Conservation (phyloP, 2,888 invertebrate species). For the Dione vanillae region DNA sequence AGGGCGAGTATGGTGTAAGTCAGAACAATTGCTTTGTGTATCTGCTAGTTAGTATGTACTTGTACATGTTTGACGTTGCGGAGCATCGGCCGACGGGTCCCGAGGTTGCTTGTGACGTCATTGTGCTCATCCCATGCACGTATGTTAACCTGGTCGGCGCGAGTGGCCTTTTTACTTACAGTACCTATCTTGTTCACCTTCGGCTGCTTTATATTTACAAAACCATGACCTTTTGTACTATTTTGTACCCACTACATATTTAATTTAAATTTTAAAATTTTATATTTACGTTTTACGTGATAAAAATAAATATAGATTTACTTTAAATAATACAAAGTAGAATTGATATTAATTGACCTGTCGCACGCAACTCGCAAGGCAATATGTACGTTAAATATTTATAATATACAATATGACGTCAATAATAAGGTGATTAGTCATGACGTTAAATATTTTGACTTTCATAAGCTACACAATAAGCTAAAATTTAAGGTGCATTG, state of each 20-base stretch:
- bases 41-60: constrained; percentile 21
- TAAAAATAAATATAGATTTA: not conserved
- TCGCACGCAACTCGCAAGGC: not conserved
- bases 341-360: not conserved
- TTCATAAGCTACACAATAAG: constrained; percentile 7
- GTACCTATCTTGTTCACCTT: constrained; percentile 41
- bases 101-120: constrained; percentile 60
- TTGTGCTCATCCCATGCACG: constrained; percentile 51
- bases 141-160: constrained; percentile 36
- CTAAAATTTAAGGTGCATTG: constrained; percentile 3
- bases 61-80: constrained; percentile 37
- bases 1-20: not conserved
- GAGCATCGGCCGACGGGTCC: constrained; percentile 66
- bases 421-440: constrained; percentile 13
- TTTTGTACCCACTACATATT: constrained; percentile 40
- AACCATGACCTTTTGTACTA: constrained; percentile 39
- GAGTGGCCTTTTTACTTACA: constrained; percentile 38
- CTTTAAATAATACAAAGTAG: constrained; percentile 3
- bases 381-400: not conserved
- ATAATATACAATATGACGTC: not conserved
- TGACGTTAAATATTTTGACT: constrained; percentile 3
- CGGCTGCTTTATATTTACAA: constrained; percentile 36
- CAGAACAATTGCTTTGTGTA: constrained; percentile 8
- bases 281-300: not conserved
- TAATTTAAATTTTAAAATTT: not conserved